phyloP scores from a whole-genome alignment of 2,797 vertebrate species.

The Psittacula derbiana region DNA sequence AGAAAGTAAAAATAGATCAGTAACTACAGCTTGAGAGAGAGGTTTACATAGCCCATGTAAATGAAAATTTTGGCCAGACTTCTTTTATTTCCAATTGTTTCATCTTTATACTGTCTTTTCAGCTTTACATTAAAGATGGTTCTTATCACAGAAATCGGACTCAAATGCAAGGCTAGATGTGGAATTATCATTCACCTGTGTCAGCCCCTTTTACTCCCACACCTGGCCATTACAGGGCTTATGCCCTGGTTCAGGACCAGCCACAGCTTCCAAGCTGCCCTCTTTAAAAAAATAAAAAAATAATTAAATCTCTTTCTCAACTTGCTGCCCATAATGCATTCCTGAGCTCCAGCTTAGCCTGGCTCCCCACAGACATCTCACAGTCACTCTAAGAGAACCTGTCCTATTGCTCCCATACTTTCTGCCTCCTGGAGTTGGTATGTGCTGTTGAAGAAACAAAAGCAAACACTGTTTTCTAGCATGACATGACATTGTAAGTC shows the following conservation, averaged over 20 bases:
- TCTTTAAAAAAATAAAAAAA: neutral
- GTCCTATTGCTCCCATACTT: neutral
- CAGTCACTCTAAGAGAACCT: neutral
- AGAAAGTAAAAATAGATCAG: conserved; percentile 23
- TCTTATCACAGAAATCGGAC: neutral
- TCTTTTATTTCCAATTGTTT: conserved; percentile 32
- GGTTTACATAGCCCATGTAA: neutral
- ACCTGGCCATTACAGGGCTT: neutral
- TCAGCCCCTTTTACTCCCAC: neutral
- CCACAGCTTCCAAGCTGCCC: neutral
- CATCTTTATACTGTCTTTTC: neutral
- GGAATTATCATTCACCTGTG: neutral
- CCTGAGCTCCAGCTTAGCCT: neutral
- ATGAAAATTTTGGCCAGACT: conserved; percentile 2
- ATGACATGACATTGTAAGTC: neutral
- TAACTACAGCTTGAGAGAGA: neutral
- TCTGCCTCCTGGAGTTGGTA: neutral
- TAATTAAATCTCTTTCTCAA: neutral
- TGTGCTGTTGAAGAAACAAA: neutral
- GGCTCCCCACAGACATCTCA: neutral
- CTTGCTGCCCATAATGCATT: neutral
- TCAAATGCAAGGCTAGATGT: neutral
- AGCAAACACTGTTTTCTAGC: neutral
- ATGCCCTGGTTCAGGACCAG: neutral
- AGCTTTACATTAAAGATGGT: neutral